Conservation (phyloP, 2,888 invertebrate genomes). For the Imbricaverruca yamaguchii region DNA sequence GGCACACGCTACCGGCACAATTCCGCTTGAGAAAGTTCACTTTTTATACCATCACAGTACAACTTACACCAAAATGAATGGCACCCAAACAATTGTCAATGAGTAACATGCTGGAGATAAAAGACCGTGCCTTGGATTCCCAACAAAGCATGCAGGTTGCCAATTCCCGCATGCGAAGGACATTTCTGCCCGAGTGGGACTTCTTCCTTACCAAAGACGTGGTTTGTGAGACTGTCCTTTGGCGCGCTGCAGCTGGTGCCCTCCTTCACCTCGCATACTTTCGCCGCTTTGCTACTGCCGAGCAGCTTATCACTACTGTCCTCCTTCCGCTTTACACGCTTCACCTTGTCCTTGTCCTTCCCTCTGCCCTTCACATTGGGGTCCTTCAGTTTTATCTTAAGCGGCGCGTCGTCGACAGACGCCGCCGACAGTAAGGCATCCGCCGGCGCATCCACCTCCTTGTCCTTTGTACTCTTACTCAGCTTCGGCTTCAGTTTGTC, state of each 20-base stretch:
- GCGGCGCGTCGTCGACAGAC: constrained; percentile 26
- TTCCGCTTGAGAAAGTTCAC: too few relatives aligned
- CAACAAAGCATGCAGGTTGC: too few relatives aligned
- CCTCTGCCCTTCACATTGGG: background rate
- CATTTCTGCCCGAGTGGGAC: background rate
- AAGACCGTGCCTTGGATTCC: too few relatives aligned
- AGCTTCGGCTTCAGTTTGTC: constrained; percentile 14
- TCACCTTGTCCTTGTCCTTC: constrained; percentile 21
- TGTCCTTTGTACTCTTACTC: background rate
- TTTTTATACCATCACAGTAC: too few relatives aligned
- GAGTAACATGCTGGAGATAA: too few relatives aligned
- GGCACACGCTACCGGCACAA: too few relatives aligned
- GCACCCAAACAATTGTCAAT: too few relatives aligned
- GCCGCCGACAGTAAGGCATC: background rate
- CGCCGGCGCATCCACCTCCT: background rate
- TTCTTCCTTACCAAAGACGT: background rate
- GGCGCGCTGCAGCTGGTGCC: background rate
- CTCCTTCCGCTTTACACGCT: constrained; percentile 19
- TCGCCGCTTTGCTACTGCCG: background rate
- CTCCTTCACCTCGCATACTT: background rate
- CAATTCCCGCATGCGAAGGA: too few relatives aligned
- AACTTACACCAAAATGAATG: too few relatives aligned
- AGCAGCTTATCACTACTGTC: background rate
- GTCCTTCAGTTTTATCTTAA: constrained; percentile 26
- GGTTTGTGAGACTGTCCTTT: background rate